Evolutionary conservation across 2,113 vertebrate species (phyloP), one percentile per base, ranked within the genome.

Genomic region (Oncorhynchus masou): DNA sequence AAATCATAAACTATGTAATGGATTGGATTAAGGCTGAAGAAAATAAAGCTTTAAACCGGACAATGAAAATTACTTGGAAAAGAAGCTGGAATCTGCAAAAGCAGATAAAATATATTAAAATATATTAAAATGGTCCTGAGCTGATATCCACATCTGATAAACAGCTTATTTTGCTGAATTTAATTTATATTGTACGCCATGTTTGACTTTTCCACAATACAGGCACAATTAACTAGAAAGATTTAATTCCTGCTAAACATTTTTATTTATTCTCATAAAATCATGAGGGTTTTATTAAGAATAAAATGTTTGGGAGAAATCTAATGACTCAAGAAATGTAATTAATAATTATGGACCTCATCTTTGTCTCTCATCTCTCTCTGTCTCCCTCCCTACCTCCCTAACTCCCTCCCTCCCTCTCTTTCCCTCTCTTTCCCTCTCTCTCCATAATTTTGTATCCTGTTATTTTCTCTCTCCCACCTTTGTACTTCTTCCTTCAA

Each of bases 1-100:
- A 68, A 78, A 76, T 45, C 22, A 19, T 48, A 20, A 25, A 12
- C 8, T 48, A 20, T 49, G 57, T 13, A 83, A 84, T 81, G 78
- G 79, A 85, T 87, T 88, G 76, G 45, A 72, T 73, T 77, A 70
- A 77, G 34, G 81, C 77, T 85, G 82, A 68, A 65, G 60, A 73
- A 51, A 6, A 49, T 70, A 48, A 45, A 59, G 70, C 78, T 71
- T 68, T 87, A 85, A 87, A 86, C 87, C 79, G 31, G 31, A 34
- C 29, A 57, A 75, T 90, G 91, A 90, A 74, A 69, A 6, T 12
- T 16, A 24, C 0, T 12, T 19, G 69, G 22, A 22, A 22, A 57
- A 20, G 25, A 72, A 71, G 79, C 71, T 68, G 1, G 3, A 59
- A 39, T 80, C 78, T 76, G 73, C 13, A 77, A 64, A 0, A 24